Percentiles rank a stretch among this genome's conserved stretches.
Conservation (phyloP, 2,888 invertebrate species). For the Rosalia funebris region DNA sequence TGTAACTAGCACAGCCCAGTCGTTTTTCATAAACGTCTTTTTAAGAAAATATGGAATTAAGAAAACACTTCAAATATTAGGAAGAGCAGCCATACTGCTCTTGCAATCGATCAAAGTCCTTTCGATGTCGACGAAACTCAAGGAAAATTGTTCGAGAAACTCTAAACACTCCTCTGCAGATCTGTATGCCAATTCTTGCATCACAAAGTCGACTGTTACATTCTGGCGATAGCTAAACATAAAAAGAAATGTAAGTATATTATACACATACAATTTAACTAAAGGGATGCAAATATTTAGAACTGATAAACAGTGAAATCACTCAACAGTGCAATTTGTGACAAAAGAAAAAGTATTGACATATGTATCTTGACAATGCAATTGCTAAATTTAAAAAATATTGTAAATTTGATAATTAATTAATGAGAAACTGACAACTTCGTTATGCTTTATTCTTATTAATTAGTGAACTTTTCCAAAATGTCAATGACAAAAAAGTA, state of each 20-base stretch:
- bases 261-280: neutral
- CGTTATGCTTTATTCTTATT: too few species aligned
- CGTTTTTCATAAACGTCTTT: conserved; percentile 11
- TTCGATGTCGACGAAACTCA: conserved; percentile 76
- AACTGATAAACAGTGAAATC: neutral
- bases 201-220: conserved; percentile 87
- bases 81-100: conserved; percentile 73
- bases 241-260: conserved; percentile 49
- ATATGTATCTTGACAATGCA: too few species aligned
- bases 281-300: conserved; percentile 38
- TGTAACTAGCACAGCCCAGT: conserved; percentile 14
- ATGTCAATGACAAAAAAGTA: too few species aligned
- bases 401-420: too few species aligned
- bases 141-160: conserved; percentile 86
- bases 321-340: neutral
- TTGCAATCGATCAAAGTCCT: conserved; percentile 90
- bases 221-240: conserved; percentile 90
- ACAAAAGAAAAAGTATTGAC: too few species aligned
- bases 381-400: too few species aligned
- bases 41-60: neutral
- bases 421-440: too few species aligned
- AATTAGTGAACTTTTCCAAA: too few species aligned
- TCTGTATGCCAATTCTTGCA: conserved; percentile 89
- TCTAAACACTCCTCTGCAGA: conserved; percentile 84
- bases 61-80: conserved; percentile 60